phyloP scores from a whole-genome alignment of 2,113 vertebrate species.

The Melanotaenia duboulayi region DNA sequence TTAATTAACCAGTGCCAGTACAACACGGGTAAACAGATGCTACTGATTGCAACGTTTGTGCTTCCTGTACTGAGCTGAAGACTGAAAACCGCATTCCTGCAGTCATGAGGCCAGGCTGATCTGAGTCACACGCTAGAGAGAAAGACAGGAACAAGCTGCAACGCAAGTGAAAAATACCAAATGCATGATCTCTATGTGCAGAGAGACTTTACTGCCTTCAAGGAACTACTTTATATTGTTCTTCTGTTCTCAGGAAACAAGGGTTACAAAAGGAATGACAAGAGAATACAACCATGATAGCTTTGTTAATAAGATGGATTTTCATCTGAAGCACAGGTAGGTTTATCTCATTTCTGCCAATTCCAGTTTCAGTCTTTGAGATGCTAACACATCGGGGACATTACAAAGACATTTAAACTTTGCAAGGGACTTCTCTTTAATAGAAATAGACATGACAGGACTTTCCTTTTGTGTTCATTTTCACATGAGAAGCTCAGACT shows the following conservation, averaged over 20 bases:
- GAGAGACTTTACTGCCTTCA: neutral
- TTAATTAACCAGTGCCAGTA: neutral
- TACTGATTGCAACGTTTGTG: neutral
- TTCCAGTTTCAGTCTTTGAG: neutral
- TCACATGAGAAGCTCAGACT: no score
- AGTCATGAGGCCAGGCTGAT: slow-evolving; percentile 79
- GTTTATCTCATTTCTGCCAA: neutral
- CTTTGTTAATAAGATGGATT: slow-evolving; percentile 22
- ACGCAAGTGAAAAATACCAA: neutral
- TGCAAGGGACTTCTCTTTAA: neutral
- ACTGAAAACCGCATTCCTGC: slow-evolving; percentile 71
- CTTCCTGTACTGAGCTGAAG: slow-evolving; percentile 21
- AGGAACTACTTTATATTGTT: neutral
- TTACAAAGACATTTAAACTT: neutral
- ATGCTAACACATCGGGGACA: neutral
- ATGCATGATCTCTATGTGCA: neutral
- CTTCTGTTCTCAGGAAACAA: neutral
- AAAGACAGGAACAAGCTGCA: slow-evolving; percentile 12
- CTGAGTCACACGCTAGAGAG: slow-evolving; percentile 72
- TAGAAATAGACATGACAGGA: neutral
- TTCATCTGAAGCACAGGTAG: slow-evolving; percentile 55
- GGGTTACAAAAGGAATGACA: neutral
- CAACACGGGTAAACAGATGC: neutral
- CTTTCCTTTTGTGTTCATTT: neutral
- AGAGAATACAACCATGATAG: neutral